phyloP scores from a whole-genome alignment of 2,113 vertebrate genomes.

The Columbina picui region DNA sequence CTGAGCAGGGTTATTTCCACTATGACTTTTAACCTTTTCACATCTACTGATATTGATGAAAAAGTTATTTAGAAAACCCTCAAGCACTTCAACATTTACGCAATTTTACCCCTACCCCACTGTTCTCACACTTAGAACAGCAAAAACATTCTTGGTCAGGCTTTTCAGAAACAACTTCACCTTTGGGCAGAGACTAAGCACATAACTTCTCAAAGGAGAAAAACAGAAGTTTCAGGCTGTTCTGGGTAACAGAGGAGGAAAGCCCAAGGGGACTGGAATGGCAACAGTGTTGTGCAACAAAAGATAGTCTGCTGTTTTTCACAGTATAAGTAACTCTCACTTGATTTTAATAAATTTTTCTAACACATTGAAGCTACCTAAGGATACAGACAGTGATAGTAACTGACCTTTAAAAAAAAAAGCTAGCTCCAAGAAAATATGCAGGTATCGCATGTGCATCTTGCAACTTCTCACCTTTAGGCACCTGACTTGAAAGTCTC shows the following conservation, averaged over 20 bases:
- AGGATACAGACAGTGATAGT: not conserved
- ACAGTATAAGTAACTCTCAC: not conserved
- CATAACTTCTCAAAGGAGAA: not conserved
- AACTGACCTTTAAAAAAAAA: not conserved
- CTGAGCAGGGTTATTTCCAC: not conserved
- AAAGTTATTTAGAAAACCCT: constrained; percentile 6
- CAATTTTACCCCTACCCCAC: not conserved
- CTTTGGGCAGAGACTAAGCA: constrained; percentile 33
- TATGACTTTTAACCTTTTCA: not conserved
- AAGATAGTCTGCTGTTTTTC: not conserved
- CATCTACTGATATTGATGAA: not conserved
- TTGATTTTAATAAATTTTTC: not conserved
- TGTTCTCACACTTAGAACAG: not conserved
- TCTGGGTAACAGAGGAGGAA: constrained; percentile 7
- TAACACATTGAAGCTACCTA: not conserved
- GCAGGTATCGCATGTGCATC: not conserved
- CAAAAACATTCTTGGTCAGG: constrained; percentile 52
- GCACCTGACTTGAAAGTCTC: not conserved
- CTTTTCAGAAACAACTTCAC: constrained; percentile 55
- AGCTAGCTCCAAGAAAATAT: not conserved
- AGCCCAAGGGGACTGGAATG: constrained; percentile 1
- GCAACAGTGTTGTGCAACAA: constrained; percentile 35
- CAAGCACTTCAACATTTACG: constrained; percentile 1
- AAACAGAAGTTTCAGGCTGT: constrained; percentile 36
- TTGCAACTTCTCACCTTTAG: not conserved